Evolutionary conservation across 2,113 vertebrate species (phyloP).

Genomic region (Craseonycteris thonglongyai): DNA sequence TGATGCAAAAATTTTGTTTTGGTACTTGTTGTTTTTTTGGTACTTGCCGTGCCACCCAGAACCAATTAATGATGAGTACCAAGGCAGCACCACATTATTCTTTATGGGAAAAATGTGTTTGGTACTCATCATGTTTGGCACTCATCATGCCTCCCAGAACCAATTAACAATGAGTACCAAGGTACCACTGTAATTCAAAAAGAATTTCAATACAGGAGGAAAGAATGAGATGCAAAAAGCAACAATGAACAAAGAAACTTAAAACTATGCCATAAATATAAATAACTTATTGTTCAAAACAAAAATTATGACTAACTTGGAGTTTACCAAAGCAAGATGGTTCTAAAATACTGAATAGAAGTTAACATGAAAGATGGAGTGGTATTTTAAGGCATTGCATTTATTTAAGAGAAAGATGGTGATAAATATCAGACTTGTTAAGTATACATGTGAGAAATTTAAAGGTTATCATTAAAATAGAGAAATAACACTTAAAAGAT

Average conservation of each 20-base stretch:
- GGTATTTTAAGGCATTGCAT: background rate
- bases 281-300: background rate
- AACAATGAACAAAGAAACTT: background rate
- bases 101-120: no score
- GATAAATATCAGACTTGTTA: background rate
- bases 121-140: no score
- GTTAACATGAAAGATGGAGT: background rate
- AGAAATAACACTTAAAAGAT: background rate
- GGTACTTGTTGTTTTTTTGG: no score
- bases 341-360: background rate
- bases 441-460: background rate
- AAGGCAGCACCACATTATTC: no score
- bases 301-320: background rate
- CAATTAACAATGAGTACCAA: no score
- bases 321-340: background rate
- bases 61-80: no score
- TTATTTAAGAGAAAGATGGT: background rate
- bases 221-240: background rate
- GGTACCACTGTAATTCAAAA: background rate
- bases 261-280: background rate
- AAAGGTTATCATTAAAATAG: background rate
- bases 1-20: no score
- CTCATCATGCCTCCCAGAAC: no score
- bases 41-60: no score
- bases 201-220: background rate